A percentile compares a stretch with the other conserved stretches of the same genome.
Conservation (phyloP, 2,113 vertebrate genomes). For the Sinocyclocheilus rhinocerous region DNA sequence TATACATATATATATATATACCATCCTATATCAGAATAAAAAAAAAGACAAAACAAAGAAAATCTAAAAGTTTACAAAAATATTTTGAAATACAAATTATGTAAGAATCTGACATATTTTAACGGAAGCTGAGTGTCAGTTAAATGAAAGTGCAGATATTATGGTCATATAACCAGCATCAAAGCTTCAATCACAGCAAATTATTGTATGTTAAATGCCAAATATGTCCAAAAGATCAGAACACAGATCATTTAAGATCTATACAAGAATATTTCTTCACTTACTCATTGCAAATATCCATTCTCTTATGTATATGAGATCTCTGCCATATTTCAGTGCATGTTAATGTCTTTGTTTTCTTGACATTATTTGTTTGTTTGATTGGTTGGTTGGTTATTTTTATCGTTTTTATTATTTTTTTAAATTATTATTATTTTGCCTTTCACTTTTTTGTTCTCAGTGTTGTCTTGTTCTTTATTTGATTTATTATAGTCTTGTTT, state of each 20-base stretch:
- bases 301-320: constrained; percentile 1
- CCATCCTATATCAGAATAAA: background rate
- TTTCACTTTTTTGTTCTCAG: constrained; percentile 26
- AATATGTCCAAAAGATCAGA: constrained; percentile 17
- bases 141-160: background rate
- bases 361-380: constrained; percentile 35
- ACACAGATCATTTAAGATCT: constrained; percentile 8
- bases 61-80: background rate
- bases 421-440: background rate
- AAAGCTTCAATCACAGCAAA: background rate
- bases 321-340: constrained; percentile 6
- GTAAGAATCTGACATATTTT: background rate
- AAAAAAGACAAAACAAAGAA: background rate
- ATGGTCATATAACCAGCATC: background rate
- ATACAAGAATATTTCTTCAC: constrained; percentile 12
- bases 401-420: no score
- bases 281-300: background rate
- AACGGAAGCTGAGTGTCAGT: background rate
- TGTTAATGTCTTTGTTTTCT: constrained; percentile 35
- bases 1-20: no score
- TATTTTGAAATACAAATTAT: background rate
- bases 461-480: background rate
- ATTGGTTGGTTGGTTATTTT: no score
- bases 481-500: constrained; percentile 18
- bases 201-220: constrained; percentile 11